phyloP scores from a whole-genome alignment of 2,888 invertebrate species.

The Tetragonisca angustula region DNA sequence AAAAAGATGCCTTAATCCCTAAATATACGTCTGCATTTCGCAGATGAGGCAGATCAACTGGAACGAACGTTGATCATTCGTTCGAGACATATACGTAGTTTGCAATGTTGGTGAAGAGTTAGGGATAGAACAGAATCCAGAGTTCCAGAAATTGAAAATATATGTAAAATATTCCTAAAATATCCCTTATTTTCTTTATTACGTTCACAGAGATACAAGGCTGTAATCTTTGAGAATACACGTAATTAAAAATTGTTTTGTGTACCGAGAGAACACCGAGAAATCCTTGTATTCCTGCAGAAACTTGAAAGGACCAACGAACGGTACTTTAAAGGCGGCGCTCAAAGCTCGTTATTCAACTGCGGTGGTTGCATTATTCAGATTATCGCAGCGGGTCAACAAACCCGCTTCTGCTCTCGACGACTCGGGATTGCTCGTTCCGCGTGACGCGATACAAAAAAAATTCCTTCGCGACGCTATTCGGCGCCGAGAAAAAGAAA shows the following conservation, averaged over 20 bases:
- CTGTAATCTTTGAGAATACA: too few relatives aligned
- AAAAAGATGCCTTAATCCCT: not conserved
- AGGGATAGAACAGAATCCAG: too few relatives aligned
- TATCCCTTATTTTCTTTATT: too few relatives aligned
- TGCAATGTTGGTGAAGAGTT: too few relatives aligned
- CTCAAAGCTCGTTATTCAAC: not conserved
- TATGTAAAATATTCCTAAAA: too few relatives aligned
- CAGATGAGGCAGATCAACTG: too few relatives aligned
- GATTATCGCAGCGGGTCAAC: not conserved
- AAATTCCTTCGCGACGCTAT: not conserved
- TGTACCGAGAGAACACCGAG: too few relatives aligned
- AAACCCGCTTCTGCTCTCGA: not conserved
- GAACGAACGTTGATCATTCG: not conserved
- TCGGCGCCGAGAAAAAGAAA: not conserved
- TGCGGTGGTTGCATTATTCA: constrained; percentile 13
- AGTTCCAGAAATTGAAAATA: too few relatives aligned
- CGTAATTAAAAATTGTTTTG: too few relatives aligned
- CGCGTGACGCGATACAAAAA: not conserved
- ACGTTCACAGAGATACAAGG: too few relatives aligned
- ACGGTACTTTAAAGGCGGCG: not conserved
- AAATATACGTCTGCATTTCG: not conserved
- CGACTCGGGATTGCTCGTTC: not conserved
- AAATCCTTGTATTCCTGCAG: too few relatives aligned
- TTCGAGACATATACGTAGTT: not conserved
- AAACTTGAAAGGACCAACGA: not conserved